Base-by-base conservation (phyloP, 2,888 invertebrate genomes). In the Lasioglossum marginatum region DNA sequence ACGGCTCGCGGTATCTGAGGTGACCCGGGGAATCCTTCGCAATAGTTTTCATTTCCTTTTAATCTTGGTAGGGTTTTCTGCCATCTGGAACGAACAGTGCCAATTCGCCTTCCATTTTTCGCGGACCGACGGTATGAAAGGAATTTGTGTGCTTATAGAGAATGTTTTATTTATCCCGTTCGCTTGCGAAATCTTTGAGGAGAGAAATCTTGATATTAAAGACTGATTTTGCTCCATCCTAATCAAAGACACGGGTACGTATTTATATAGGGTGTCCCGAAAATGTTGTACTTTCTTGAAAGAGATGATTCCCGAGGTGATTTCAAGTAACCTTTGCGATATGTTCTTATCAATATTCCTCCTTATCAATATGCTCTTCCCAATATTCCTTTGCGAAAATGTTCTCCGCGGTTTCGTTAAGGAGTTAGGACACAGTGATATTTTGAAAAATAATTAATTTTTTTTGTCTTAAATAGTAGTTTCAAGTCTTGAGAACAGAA, bases 21-120 rank as follows among this genome's bases (percentile, higher is more conserved):
- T 82, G 86, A 81, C 82, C 83, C 76, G 76, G 76, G 76, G 82
- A 83, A 84, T 89, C 82, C 80, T 81, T 84, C 85, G 82, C 86
- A 79, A 90, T 87, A 88, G 88, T 91, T 92, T 70, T 87, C 85
- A 82, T 87, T 86, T 83, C 83, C 83, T 90, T 91, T 92, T 91
- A 91, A 92, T 93, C 89, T 87, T 68, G 77, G 85, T 43, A 82
- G 79, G 78, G 70, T 71, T 57, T 77, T 79, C 77, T 75, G 37
- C 57, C 40, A 43, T 60, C 76, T 74, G 48, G 16, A 43, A 60
- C 31, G 87, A 66, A 70, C 71, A 72, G 73, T 76, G 74, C 78
- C 86, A 76, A 86, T 81, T 80, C 66, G 70, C 48, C 68, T 75
- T 75, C 70, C 77, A 77, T 84, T 79, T 81, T 70, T 82, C 66